Percentiles rank a stretch among this genome's conserved stretches.
phyloP scores from a whole-genome alignment of 2,888 invertebrate genomes.

The Drosophila melanosoma region DNA sequence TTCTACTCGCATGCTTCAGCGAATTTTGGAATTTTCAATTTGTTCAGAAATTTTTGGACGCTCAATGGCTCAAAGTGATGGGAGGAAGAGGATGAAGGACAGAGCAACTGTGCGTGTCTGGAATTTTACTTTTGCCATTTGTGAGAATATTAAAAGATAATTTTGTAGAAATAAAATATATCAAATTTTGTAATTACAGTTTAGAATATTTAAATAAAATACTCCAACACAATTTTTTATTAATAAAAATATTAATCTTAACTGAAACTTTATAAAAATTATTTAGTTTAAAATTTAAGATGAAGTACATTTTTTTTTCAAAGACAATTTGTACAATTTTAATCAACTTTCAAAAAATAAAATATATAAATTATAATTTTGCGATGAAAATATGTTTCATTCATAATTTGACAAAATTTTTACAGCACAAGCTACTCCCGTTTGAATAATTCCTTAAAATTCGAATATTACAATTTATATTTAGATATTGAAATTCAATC shows the following conservation, averaged over 20 bases:
- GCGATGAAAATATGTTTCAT: neutral
- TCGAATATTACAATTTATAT: neutral
- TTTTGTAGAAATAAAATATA: neutral
- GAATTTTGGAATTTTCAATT: slow-evolving; percentile 79
- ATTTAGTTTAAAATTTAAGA: neutral
- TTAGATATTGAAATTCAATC: neutral
- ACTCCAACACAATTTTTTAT: neutral
- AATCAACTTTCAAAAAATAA: neutral
- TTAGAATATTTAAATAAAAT: neutral
- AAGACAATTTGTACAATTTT: neutral
- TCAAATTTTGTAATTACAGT: slow-evolving; percentile 3
- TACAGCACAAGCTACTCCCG: neutral
- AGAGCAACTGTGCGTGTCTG: neutral
- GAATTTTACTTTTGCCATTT: slow-evolving; percentile 28
- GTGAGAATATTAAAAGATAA: slow-evolving; percentile 19
- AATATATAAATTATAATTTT: neutral
- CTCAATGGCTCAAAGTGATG: slow-evolving; percentile 32
- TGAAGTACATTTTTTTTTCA: neutral
- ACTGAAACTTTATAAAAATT: neutral
- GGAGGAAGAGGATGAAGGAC: neutral
- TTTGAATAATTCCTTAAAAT: neutral
- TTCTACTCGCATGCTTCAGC: slow-evolving; percentile 78
- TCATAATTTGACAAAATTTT: neutral
- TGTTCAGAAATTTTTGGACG: slow-evolving; percentile 74
- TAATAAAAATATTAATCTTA: neutral